Conservation (phyloP, 2,113 vertebrate species). For the Miniopterus natalensis region DNA sequence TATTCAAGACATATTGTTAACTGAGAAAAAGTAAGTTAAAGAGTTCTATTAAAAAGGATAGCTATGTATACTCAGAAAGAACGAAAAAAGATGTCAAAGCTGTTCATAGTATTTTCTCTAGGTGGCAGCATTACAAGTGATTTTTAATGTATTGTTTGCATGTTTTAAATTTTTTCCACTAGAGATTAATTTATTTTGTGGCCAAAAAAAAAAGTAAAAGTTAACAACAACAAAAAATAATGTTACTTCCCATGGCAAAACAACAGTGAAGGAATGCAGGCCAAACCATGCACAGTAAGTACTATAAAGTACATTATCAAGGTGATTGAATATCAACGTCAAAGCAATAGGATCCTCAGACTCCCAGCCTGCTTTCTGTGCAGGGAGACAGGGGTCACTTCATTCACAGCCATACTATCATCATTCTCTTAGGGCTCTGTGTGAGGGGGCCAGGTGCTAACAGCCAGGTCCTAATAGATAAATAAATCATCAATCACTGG, state of each 20-base stretch:
- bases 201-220: not conserved
- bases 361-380: not conserved
- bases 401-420: not conserved
- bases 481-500: constrained; percentile 26
- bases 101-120: constrained; percentile 54
- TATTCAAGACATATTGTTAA: constrained; percentile 21
- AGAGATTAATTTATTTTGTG: constrained; percentile 14
- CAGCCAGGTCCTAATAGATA: not conserved
- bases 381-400: not conserved
- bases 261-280: not conserved
- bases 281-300: not conserved
- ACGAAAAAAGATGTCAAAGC: constrained; percentile 6
- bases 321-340: not conserved
- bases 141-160: not conserved
- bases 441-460: not conserved
- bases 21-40: constrained; percentile 32
- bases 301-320: not conserved
- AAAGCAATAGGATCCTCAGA: not conserved
- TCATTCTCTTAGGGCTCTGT: not conserved
- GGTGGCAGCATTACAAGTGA: constrained; percentile 44
- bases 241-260: not conserved
- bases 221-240: constrained; percentile 36
- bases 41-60: constrained; percentile 8
- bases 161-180: constrained; percentile 50
- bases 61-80: not conserved